phyloP scores from a whole-genome alignment of 2,113 vertebrate species.

The Capreolus pygargus region DNA sequence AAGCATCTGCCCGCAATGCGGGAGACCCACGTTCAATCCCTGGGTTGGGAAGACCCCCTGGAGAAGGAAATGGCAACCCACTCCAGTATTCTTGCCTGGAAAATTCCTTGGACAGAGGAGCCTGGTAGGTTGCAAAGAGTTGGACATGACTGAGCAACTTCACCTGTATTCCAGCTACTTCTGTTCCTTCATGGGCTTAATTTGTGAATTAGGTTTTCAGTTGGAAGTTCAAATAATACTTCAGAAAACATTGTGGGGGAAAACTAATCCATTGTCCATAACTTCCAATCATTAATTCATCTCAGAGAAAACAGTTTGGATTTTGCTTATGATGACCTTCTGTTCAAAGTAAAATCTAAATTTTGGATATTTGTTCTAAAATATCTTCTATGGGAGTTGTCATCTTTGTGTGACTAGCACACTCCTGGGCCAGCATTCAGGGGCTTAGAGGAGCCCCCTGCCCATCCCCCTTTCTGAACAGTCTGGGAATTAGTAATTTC shows the following conservation, averaged over 20 bases:
- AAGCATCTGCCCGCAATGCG: accelerated
- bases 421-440: background rate
- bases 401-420: no score
- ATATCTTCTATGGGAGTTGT: accelerated
- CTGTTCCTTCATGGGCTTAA: background rate
- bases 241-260: background rate
- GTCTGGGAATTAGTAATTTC: background rate
- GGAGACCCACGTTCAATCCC: background rate
- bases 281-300: background rate
- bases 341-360: background rate
- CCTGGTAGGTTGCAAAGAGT: background rate
- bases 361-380: background rate
- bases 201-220: background rate
- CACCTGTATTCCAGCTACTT: background rate
- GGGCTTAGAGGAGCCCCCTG: no score
- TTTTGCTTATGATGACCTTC: background rate
- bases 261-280: background rate
- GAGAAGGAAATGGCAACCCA: background rate
- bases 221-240: background rate
- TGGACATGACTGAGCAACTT: background rate
- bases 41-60: background rate
- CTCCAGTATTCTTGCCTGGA: background rate
- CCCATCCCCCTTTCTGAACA: no score
- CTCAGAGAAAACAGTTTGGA: background rate
- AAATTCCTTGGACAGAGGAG: background rate